Conservation (phyloP, 2,888 invertebrate species). For the Tipula helvola region DNA sequence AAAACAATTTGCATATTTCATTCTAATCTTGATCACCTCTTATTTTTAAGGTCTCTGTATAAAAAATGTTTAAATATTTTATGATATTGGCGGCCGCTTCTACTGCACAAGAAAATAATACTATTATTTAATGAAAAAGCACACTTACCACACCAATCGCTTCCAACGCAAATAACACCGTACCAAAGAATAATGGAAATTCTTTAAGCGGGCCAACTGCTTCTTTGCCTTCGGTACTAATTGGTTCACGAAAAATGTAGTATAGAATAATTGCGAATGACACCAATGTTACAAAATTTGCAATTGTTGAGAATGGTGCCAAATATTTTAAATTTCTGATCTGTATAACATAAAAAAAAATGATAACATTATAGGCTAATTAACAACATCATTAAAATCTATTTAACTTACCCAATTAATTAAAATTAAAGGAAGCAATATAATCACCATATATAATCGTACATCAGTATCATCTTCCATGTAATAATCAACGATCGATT, state of each 20-base stretch:
- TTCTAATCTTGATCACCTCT: too few species aligned
- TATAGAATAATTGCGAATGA: conserved; percentile 78
- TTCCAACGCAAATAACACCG: conserved; percentile 90
- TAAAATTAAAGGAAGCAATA: conserved; percentile 59
- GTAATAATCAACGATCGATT: conserved; percentile 47
- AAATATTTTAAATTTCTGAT: conserved; percentile 66
- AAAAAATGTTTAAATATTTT: too few species aligned
- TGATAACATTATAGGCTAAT: neutral
- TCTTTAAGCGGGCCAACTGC: conserved; percentile 50
- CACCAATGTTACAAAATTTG: conserved; percentile 70
- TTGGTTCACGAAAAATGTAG: conserved; percentile 65
- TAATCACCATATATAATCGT: conserved; percentile 55
- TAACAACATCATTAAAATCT: neutral
- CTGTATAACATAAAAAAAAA: conserved; percentile 13
- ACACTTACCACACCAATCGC: conserved; percentile 77
- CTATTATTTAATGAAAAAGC: neutral
- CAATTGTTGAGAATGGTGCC: conserved; percentile 80
- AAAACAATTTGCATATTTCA: too few species aligned
- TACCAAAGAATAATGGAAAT: conserved; percentile 90
- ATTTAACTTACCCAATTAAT: conserved; percentile 57
- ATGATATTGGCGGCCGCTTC: too few species aligned
- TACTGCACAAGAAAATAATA: neutral
- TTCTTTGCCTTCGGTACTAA: conserved; percentile 47
- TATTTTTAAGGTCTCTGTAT: too few species aligned
- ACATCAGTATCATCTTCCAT: conserved; percentile 39